Conservation (phyloP, 2,113 vertebrate species). For the Sciurus niger region DNA sequence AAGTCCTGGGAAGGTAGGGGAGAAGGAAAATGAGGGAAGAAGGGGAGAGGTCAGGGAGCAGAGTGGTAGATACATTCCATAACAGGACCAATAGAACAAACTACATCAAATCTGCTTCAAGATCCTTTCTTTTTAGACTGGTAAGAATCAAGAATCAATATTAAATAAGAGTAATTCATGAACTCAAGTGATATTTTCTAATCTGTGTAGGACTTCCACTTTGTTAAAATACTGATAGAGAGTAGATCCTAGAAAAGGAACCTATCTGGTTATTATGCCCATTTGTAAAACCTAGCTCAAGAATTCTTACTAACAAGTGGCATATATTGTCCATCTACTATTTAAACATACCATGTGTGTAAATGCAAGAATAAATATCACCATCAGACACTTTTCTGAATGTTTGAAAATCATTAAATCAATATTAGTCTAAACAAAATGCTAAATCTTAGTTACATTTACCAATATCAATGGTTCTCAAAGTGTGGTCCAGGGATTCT, state of each 20-base stretch:
- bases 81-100: background rate
- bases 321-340: background rate
- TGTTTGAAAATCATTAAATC: conserved; percentile 45
- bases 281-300: conserved; percentile 52
- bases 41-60: background rate
- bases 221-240: conserved; percentile 47
- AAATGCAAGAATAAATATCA: conserved; percentile 60
- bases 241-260: background rate
- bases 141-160: background rate
- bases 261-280: background rate
- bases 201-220: background rate
- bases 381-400: conserved; percentile 41
- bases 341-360: background rate
- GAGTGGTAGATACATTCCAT: background rate
- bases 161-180: conserved; percentile 22
- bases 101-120: background rate
- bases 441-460: conserved; percentile 46
- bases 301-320: background rate
- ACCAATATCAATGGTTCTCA: background rate
- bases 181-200: conserved; percentile 26
- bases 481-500: background rate
- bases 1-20: background rate
- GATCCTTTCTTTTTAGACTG: background rate
- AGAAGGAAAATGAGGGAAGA: background rate
- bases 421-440: conserved; percentile 48